Percentiles rank a stretch among this genome's conserved stretches.
These are phyloP conservation scores for Poecilia wingei DNA, from an alignment of 2,797 vertebrate species.

Conservation along the genomic window DNA sequence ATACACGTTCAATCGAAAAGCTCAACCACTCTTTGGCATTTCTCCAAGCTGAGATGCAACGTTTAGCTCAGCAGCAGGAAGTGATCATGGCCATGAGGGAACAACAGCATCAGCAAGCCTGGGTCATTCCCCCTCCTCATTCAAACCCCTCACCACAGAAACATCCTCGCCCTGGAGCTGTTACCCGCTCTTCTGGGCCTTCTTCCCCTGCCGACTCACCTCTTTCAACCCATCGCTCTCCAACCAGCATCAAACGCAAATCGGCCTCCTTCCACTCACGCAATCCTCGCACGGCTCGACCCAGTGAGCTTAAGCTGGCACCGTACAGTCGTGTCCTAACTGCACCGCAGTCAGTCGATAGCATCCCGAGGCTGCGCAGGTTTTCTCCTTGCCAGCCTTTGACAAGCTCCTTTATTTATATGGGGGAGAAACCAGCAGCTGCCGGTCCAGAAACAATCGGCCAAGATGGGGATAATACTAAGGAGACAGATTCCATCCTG, in stretches of 20 bases:
- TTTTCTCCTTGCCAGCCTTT: conserved; percentile 94
- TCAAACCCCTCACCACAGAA: conserved; percentile 90
- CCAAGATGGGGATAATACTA: conserved; percentile 61
- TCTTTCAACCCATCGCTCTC: conserved; percentile 86
- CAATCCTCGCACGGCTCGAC: conserved; percentile 88
- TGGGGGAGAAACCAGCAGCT: conserved; percentile 84
- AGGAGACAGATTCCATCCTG: conserved; percentile 47
- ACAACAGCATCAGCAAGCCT: conserved; percentile 86
- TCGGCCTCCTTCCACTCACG: conserved; percentile 89
- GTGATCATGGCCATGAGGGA: conserved; percentile 98
- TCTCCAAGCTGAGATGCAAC: conserved; percentile 96
- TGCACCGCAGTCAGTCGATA: conserved; percentile 94
- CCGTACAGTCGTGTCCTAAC: conserved; percentile 94
- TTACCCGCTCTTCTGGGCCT: conserved; percentile 86
- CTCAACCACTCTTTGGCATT: conserved; percentile 92
- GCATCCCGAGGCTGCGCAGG: conserved; percentile 91
- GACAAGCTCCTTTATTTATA: conserved; percentile 88
- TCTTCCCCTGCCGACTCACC: conserved; percentile 88
- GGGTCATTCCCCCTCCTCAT: conserved; percentile 89
- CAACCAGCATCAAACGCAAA: conserved; percentile 89
- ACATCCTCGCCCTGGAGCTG: conserved; percentile 64
- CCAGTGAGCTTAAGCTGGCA: conserved; percentile 92
- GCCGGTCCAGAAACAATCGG: conserved; percentile 59
- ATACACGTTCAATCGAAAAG: conserved; percentile 95
- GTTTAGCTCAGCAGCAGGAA: conserved; percentile 95